Base-by-base conservation (phyloP, 2,797 vertebrate species). In the Silurus lanzhouensis region DNA sequence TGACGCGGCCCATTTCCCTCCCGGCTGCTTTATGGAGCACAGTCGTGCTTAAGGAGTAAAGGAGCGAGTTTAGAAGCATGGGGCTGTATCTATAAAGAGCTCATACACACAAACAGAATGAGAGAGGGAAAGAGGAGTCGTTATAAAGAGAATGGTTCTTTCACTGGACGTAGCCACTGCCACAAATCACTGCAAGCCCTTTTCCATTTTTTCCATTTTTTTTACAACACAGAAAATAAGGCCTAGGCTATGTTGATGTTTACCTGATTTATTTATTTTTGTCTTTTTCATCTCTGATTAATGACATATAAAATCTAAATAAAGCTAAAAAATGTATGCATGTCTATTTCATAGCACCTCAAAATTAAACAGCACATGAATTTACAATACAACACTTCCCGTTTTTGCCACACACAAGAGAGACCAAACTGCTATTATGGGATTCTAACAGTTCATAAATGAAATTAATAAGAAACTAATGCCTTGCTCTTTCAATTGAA, bases 261-360 rank as follows among this genome's bases (percentile, higher is more conserved):
- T 90, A 86, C 89, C 89, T 89, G 85, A 84, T 88, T 90, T 78
- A 55, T 87, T 89, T 87, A 86, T 90, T 82, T 91, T 66, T 60
- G 75, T 60, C 57, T 19, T 90, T 83, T 90, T 60, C 14, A 27
- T 52, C 44, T 63, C 10, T 84, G 86, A 89, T 91, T 90, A 77
- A 72, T 81, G 88, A 88, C 83, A 84, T 78, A 64, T 38, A 58
- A 25, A 68, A 44, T 70, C 4, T 61, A 70, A 58, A 80, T 70
- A 25, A 48, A 63, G 58, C 58, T 44, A 72, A 55, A 70, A 75
- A 82, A 67, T 55, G 15, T 20, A 68, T 55, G 61, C 60, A 60
- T 52, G 46, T 78, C 77, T 80, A 79, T 17, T 46, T 72, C 60
- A 81, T 71, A 81, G 84, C 84, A 83, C 85, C 63, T 82, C 27